Base-by-base conservation (phyloP, 2,888 invertebrate species). In the Noctua janthe region DNA sequence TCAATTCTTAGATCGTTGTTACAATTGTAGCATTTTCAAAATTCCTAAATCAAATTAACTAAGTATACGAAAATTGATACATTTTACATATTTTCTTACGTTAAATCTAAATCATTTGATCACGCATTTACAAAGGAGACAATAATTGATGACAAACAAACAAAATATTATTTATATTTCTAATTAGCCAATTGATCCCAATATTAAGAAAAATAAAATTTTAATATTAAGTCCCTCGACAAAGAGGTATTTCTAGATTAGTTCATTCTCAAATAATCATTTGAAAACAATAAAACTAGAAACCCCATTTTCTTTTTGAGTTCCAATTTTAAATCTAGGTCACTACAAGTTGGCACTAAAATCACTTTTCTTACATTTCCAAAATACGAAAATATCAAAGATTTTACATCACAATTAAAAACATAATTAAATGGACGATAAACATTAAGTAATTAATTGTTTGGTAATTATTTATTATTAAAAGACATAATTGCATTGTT, bases 261-360 rank as follows among this genome's bases (percentile, higher is more conserved):
- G 4, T 78, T n/a, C 20, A 0, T 59, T 66, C 7, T 77, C 39
- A 73, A 67, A 81, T 17, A 43, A 43, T 15, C 3, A 43, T 73
- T 49, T 59, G 8, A 17, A 54, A 51, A 64, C 7, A 62, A 72
- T 35, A 59, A 56, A 72, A 29, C 69, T 70, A 78, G 47, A 74
- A 76, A 74, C n/a, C 11, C 69, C 13, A 59, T 67, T 76, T 64
- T 79, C 51, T 64, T 64, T 72, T 64, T 23, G 43, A 85, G 62
- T 80, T 74, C 39, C 67, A 86, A 78, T 86, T 86, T 82, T 51
- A 79, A 67, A 73, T 84, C 85, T 87, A 85, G 69, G 4, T 47
- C 6, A 71, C 83, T 88, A 89, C 79, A 80, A 78, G 78, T 89
- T 89, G 89, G 89, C 89, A 89, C 89, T 81, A 81, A 82, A 85